Evolutionary conservation across 2,113 vertebrate genomes (phyloP), one percentile per base, ranked within the genome.

Genomic region (Stegastes partitus): DNA sequence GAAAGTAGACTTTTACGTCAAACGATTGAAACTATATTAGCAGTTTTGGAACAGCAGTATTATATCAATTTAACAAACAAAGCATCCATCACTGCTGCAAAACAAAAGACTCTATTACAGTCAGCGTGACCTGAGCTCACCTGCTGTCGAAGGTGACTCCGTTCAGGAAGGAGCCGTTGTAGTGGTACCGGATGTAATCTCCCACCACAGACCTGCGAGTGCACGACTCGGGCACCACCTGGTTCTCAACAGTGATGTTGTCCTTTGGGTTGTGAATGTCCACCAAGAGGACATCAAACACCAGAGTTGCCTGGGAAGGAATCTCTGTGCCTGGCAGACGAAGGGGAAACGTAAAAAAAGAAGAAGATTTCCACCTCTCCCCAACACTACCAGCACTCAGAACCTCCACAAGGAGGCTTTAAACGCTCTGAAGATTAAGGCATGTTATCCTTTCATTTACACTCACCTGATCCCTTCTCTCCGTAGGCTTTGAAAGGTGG

Each of bases 211-310:
- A 94, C 83, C 71, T 95, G 67, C 98, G 97, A 2, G 62, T 79
- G 83, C 98, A 99, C 51, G 84, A 76, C 16, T 91, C 86, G 0
- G 98, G 97, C 2, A 96, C 74, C 75, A 94, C 93, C 92, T 96
- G 93, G 0, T 94, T 83, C 81, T 97, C 95, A 19, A 98, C 42
- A 6, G 79, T 94, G 55, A 98, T 57, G 0, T 96, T 93, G 0
- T 99, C 98, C 67, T 97, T 98, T 0, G 97, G 94, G 82, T 99
- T 99, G 91, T 99, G 96, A 68, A 99, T 89, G 72, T 99, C 98
- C 39, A 96, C 93, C 78, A 99, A 87, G 28, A 97, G 93, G 72
- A 98, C 89, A 0, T 96, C 88, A 69, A 96, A 99, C 79, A 98
- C 94, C 87, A 99, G 87, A 0, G 97, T 98, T 0, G 98, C 97